Conservation (phyloP, 2,797 vertebrate genomes). For the Martes flavigula region DNA sequence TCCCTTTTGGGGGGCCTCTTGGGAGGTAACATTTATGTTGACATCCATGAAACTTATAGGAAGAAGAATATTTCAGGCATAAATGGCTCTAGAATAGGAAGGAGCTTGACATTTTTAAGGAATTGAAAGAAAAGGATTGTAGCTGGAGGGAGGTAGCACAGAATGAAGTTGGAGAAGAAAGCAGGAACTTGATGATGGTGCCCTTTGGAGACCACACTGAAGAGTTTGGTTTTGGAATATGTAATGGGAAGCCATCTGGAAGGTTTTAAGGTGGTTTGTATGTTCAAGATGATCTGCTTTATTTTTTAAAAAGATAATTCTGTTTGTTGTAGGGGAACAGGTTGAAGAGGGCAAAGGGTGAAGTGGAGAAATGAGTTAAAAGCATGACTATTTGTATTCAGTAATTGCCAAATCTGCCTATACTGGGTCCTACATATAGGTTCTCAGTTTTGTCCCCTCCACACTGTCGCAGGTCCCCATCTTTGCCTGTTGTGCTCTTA, state of each 20-base stretch:
- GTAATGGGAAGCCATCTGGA: neutral
- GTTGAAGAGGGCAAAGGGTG: neutral
- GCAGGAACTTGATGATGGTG: neutral
- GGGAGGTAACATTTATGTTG: neutral
- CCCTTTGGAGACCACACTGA: neutral
- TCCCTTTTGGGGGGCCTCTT: neutral
- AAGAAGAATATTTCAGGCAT: neutral
- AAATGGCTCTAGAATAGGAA: neutral
- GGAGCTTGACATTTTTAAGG: neutral
- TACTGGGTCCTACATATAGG: neutral
- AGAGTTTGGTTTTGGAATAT: neutral
- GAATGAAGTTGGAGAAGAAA: neutral
- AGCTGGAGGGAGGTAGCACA: neutral
- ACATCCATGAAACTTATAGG: neutral
- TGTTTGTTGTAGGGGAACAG: neutral
- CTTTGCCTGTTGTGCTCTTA: neutral
- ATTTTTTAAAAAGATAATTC: neutral
- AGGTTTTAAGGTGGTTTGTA: neutral
- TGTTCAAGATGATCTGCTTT: neutral
- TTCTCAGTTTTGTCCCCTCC: neutral
- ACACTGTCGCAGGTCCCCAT: neutral
- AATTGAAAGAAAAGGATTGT: neutral
- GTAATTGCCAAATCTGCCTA: neutral
- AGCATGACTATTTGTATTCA: neutral
- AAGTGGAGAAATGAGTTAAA: neutral